Evolutionary conservation across 64 coral and sea anemone genomes (phyloP), one percentile per base, ranked within the genome.

Genomic region (Exaiptasia diaphana): DNA sequence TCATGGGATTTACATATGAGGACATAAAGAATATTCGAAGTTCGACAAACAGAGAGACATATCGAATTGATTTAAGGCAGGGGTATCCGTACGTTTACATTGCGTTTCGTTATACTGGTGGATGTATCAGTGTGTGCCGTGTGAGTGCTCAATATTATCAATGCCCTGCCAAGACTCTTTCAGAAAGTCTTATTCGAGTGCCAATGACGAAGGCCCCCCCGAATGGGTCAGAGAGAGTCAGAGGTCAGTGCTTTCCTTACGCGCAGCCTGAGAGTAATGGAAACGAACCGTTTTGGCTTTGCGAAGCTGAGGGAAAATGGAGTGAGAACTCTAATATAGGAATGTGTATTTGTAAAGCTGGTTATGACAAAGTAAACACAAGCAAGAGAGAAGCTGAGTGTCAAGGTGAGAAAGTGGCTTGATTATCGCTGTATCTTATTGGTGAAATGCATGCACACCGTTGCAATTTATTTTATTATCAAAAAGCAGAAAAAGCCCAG

Each of bases 241-340:
- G 15, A 46, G 43, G 43, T 6, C 15, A 6, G 5, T 46, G 43
- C 43, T n/a, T n/a, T n/a, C 23, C 1, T 31, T 20, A 70, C 55
- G 54, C 41, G 36, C 70, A 33, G 11, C 38, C 39, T 13, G 33
- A 58, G 34, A 38, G 71, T 43, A 34, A 10, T 15, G 83, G 38
- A 43, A 40, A 23, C 26, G 41, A 75, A 15, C 17, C 40, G 35
- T 71, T 38, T 41, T 70, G 70, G 17, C 49, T 38, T 40, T 86
- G 83, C 76, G 5, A 74, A 38, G 62, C 13, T 5, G 36, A 35
- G 64, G 83, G 83, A 21, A 42, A 76, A 3, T 86, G 83, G 83
- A 71, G 67, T 33, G 24, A 12, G 2, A 37, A 44, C 23, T 23
- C 0, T 23, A 18, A 41, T 18, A 31, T 11, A 29, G 67, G 67